Conservation (phyloP, 1,140 invertebrate species). For the Drosophila burlai region DNA sequence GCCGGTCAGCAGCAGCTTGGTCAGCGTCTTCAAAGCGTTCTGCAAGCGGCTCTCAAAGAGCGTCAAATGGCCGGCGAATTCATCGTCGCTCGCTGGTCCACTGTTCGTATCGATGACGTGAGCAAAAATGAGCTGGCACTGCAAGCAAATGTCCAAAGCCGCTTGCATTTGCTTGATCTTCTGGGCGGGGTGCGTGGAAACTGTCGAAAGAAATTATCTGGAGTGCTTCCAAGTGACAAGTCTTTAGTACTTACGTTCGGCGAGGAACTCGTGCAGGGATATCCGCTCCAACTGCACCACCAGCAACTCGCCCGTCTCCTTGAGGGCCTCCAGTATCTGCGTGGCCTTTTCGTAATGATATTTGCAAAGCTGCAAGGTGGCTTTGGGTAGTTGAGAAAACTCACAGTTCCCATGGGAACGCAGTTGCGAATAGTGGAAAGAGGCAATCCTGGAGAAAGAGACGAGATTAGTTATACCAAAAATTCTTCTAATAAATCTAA, state of each 20-base stretch:
- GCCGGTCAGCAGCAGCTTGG: slow-evolving; percentile 88
- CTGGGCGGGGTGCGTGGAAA: slow-evolving; percentile 85
- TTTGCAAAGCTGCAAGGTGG: slow-evolving; percentile 89
- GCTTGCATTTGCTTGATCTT: slow-evolving; percentile 90
- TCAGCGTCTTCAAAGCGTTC: slow-evolving; percentile 88
- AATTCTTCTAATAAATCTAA: slow-evolving; percentile 64
- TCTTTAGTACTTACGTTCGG: slow-evolving; percentile 86
- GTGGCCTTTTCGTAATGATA: slow-evolving; percentile 91
- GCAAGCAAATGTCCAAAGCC: slow-evolving; percentile 88
- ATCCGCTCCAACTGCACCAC: slow-evolving; percentile 92
- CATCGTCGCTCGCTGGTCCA: slow-evolving; percentile 72
- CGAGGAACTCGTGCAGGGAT: slow-evolving; percentile 89
- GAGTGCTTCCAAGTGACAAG: too few relatives aligned
- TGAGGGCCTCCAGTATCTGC: slow-evolving; percentile 88
- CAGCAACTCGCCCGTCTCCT: slow-evolving; percentile 90
- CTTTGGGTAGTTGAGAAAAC: slow-evolving; percentile 86
- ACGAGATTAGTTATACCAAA: not conserved
- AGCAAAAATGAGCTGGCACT: slow-evolving; percentile 87
- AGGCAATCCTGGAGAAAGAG: slow-evolving; percentile 83
- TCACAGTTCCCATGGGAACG: slow-evolving; percentile 84
- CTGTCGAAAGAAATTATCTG: slow-evolving; percentile 78
- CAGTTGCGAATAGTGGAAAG: slow-evolving; percentile 91
- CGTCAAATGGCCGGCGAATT: slow-evolving; percentile 86
- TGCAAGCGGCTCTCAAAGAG: slow-evolving; percentile 89
- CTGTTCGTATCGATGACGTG: slow-evolving; percentile 83